Base-by-base conservation (phyloP, 2,113 vertebrate genomes). In the Aleadryas rufinucha region DNA sequence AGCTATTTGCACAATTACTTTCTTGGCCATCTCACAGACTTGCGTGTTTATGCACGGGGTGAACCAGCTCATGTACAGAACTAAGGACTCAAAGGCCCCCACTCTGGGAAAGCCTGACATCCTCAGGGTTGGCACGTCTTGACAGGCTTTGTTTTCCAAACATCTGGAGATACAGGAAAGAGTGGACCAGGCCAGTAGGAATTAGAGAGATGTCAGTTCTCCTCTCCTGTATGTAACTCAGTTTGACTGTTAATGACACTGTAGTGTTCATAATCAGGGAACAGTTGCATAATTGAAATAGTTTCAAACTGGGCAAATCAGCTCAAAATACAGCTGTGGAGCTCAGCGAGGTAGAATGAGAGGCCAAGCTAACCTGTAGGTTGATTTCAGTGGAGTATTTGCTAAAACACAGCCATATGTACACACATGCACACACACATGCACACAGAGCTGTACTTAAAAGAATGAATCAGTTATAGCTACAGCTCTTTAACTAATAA, bases 31-130 rank as follows among this genome's bases (percentile, higher is more conserved):
- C 44, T 90, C 72, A 53, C 53, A 49, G n/a, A 41, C 27, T 39
- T 79, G 31, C 0, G 0, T 47, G 56, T 74, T 79, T 66, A 49
- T 45, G 19, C 39, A n/a, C 0, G 0, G 60, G 23, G 16, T 2
- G 12, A 87, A 49, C 7, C 27, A 47, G 11, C 2, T 0, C 30
- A 31, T 3, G 1, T 56, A 42, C 47, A 63, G 76, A 72, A 22
- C 35, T 16, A 35, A 81, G 23, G 37, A 78, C 60, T n/a, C 6
- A 5, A 88, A 90, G 28, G 5, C n/a, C 10, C 15, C 50, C 16
- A 11, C 22, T 30, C 13, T 66, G 35, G 27, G 17, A 57, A 10
- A 84, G 11, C 23, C 66, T 47, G 44, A 47, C 1, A 2, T n/a
- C 31, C 74, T 76, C 15, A 68, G 31, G 24, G n/a, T 47, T 83